Conservation (phyloP, 2,797 vertebrate species). For the Anguilla pacifica region DNA sequence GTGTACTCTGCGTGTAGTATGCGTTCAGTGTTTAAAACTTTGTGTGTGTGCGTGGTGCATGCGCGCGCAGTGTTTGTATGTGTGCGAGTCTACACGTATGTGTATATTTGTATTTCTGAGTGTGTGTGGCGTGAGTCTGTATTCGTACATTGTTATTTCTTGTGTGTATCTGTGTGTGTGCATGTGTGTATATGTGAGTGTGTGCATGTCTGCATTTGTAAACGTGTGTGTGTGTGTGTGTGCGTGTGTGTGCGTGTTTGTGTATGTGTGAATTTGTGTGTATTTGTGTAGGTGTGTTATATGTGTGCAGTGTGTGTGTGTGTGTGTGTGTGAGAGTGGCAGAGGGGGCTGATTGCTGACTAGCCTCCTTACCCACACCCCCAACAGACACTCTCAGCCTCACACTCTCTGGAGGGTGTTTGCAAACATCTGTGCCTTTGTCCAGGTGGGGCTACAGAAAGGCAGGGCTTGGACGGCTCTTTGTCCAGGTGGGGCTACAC, state of each 20-base stretch:
- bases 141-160: not conserved
- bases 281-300: slow-evolving; percentile 56
- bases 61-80: not conserved
- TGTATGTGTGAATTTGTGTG: slow-evolving; percentile 46
- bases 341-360: slow-evolving; percentile 2
- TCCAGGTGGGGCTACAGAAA: not conserved
- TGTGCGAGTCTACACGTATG: not conserved
- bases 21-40: slow-evolving; percentile 39
- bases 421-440: slow-evolving; percentile 32
- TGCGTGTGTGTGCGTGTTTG: not conserved
- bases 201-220: slow-evolving; percentile 51
- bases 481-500: slow-evolving; percentile 11
- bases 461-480: slow-evolving; percentile 2
- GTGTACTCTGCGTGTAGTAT: slow-evolving; percentile 31
- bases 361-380: not conserved
- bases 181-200: slow-evolving; percentile 56
- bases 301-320: slow-evolving; percentile 44
- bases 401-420: slow-evolving; percentile 7
- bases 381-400: not conserved
- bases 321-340: slow-evolving; percentile 30
- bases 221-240: slow-evolving; percentile 32
- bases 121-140: not conserved
- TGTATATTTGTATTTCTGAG: not conserved
- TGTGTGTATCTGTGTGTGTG: slow-evolving; percentile 56
- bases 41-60: slow-evolving; percentile 37